Evolutionary conservation across 2,888 invertebrate genomes (phyloP), one percentile per base, ranked within the genome.

Genomic region (Caenorhabditis uteleia): DNA sequence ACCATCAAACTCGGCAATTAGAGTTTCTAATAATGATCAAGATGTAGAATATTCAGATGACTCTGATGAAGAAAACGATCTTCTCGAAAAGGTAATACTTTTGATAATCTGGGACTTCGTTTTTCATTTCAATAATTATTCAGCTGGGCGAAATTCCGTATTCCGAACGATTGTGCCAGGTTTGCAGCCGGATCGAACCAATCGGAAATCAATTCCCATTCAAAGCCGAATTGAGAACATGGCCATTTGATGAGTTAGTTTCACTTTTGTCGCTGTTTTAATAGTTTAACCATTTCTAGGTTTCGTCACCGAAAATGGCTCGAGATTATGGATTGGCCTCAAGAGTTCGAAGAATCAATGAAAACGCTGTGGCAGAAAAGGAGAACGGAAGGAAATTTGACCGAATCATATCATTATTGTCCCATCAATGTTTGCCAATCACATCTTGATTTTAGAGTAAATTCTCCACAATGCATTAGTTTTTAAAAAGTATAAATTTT

Each of bases 241-340:
- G 71, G 71, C 71, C 71, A 4, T 68, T 66, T 38, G 71, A 71
- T 26, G 68, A 71, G 58, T 71, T 43, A n/a, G n/a, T n/a, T 40
- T 12, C 3, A 14, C 18, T 29, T 7, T 16, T 23, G 26, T 16
- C 21, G 10, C 21, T 29, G 33, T 5, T 25, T 54, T 42, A 23
- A 6, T 42, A 21, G 8, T 12, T 33, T 23, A 34, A 34, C 7
- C 14, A 16, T 44, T 29, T 39, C 42, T 21, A 64, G 64, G 27
- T 31, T 20, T 25, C 65, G 68, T 14, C 71, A 71, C 34, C 53
- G 55, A 33, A 71, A 68, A 49, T 71, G 71, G 71, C 43, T 71
- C 2, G 68, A 71, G 57, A 60, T 68, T 10, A 68, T 71, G 68
- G 59, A 66, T 38, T 71, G 66, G 66, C 66, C 66, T 2, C 46